Conservation (phyloP, 2,797 vertebrate genomes). For the Remorina albescens region DNA sequence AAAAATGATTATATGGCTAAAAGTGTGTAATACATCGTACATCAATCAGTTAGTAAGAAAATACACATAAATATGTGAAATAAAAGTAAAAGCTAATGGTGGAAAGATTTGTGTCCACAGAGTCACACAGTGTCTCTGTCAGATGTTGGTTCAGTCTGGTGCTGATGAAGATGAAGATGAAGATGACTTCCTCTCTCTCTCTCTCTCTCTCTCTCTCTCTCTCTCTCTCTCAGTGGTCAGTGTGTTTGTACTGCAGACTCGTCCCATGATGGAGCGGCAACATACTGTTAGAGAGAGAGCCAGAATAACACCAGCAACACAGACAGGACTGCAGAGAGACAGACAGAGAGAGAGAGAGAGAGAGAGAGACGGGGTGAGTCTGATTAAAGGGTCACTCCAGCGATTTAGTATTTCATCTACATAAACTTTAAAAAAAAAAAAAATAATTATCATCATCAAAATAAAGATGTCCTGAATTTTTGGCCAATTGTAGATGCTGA, state of each 20-base stretch:
- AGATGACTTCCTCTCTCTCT: neutral
- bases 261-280: constrained; percentile 88
- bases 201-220: neutral
- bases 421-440: neutral
- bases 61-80: constrained; percentile 20
- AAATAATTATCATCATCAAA: neutral
- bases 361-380: neutral
- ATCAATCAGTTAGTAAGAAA: neutral
- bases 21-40: neutral
- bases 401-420: neutral
- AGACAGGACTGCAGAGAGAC: constrained; percentile 87
- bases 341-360: neutral
- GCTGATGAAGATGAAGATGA: neutral
- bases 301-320: constrained; percentile 91
- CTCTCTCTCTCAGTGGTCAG: constrained; percentile 60
- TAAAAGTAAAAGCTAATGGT: constrained; percentile 10
- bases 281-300: constrained; percentile 86
- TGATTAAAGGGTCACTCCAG: constrained; percentile 30
- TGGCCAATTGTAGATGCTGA: too few species aligned
- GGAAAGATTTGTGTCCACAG: neutral
- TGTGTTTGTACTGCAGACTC: constrained; percentile 85
- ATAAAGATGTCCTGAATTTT: neutral
- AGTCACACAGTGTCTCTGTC: neutral
- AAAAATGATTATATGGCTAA: neutral
- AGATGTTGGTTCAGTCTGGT: neutral